Evolutionary conservation across 2,888 invertebrate genomes (phyloP).

Genomic region (Cremastobaeus sp.): DNA sequence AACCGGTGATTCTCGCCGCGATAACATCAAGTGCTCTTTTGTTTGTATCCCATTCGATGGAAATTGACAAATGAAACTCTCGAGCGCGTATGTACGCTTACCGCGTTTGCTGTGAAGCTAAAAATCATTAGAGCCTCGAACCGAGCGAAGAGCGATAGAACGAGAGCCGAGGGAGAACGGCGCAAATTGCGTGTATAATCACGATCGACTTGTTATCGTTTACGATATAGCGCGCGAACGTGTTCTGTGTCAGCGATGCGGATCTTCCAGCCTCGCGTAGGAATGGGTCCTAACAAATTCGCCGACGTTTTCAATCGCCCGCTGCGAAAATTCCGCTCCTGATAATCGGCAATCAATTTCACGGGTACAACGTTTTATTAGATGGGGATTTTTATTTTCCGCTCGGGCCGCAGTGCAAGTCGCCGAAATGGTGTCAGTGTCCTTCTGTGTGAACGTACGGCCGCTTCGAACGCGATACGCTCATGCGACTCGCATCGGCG

Average conservation of each 20-base stretch:
- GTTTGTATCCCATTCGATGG: constrained; percentile 46
- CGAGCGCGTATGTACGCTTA: constrained; percentile 35
- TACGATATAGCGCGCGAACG: constrained; percentile 47
- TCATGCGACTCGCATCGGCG: constrained; percentile 28
- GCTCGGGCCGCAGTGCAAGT: too few relatives aligned
- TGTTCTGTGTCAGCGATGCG: constrained; percentile 48
- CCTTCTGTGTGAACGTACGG: neutral
- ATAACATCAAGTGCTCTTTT: constrained; percentile 45
- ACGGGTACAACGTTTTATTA: too few relatives aligned
- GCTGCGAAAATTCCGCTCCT: too few relatives aligned
- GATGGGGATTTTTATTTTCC: too few relatives aligned
- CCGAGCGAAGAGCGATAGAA: constrained; percentile 43
- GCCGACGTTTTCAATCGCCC: too few relatives aligned
- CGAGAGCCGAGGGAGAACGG: constrained; percentile 43
- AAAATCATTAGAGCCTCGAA: constrained; percentile 51
- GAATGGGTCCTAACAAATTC: neutral
- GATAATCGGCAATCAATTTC: too few relatives aligned
- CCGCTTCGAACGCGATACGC: constrained; percentile 8
- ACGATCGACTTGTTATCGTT: constrained; percentile 60
- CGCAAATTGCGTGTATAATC: constrained; percentile 60
- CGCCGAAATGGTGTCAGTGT: neutral
- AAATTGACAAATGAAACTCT: constrained; percentile 53
- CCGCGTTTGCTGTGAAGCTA: constrained; percentile 44
- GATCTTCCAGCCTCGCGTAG: constrained; percentile 8
- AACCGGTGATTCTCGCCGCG: constrained; percentile 30